Evolutionary conservation across 2,888 invertebrate genomes (phyloP), one percentile per base, ranked within the genome.

Genomic region (Melitaea athalia): DNA sequence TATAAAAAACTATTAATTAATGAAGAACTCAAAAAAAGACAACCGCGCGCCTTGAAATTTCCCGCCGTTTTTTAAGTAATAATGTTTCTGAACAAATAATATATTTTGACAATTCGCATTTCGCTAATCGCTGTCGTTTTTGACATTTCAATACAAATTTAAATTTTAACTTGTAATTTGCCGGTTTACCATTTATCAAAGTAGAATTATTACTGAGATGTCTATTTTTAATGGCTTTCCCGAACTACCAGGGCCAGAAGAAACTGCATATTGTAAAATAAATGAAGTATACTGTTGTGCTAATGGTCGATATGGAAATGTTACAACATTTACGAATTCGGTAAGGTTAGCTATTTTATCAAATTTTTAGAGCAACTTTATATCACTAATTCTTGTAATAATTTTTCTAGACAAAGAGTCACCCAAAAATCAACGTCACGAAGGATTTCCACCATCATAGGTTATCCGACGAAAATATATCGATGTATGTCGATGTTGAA

Each of bases 351-450:
- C 79, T 80, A 75, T 62, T 59, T 63, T 55, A 17, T 38, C 12
- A 12, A 57, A 11, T 65, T 45, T 52, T 64, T 64, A 52, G 24
- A 64, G 49, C 52, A n/a, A 55, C 62, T 57, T 5, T 14, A 14
- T 42, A 55, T 59, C 60, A 61, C 62, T 68, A 59, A 59, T 67
- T 47, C 59, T 70, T 63, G 64, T 52, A 10, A 38, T 43, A 33
- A 12, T 17, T 42, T 1, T 89, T 91, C 72, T 81, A 95, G 94
- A 89, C 94, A 0, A 94, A 94, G 65, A 92, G 92, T 59, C 95
- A 96, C 86, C 97, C 97, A 0, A 93, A 94, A 74, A 94, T 97
- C 38, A 94, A 95, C 75, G 94, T 97, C 10, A 95, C 95, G 17
- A 86, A 95, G 80, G 94, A 95, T 80, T 86, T 94, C 93, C 76